phyloP scores from a whole-genome alignment of 2,113 vertebrate species.

The Pluvialis apricaria region DNA sequence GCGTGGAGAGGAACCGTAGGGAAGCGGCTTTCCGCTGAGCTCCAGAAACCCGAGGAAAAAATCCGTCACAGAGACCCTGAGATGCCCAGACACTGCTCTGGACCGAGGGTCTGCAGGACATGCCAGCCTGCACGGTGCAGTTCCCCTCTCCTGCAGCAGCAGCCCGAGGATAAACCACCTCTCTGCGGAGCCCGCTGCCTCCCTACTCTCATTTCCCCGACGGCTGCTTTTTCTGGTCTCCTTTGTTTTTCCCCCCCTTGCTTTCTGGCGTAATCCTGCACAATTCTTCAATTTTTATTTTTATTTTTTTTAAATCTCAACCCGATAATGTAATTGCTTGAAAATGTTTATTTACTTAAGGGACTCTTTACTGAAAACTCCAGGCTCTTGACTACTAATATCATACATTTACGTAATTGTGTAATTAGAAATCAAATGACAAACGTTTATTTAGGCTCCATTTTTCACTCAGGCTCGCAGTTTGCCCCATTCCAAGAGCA shows the following conservation, averaged over 20 bases:
- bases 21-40: neutral
- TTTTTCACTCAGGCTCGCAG: neutral
- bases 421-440: conserved; percentile 69
- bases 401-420: conserved; percentile 68
- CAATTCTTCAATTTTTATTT: neutral
- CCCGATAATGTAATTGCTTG: conserved; percentile 54
- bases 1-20: fast-evolving
- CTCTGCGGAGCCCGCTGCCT: neutral
- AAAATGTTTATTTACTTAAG: conserved; percentile 73
- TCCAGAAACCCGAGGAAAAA: neutral
- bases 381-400: conserved; percentile 73
- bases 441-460: conserved; percentile 41
- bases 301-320: conserved; percentile 17
- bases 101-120: no score
- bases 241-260: neutral
- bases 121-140: neutral
- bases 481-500: neutral
- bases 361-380: conserved; percentile 75
- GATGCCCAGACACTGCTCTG: no score
- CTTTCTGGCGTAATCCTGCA: neutral
- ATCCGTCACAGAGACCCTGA: neutral
- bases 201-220: neutral
- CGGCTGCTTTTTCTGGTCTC: fast-evolving
- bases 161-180: fast-evolving
- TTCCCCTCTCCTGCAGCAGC: neutral